Evolutionary conservation across 2,797 vertebrate genomes (phyloP), one percentile per base, ranked within the genome.

Genomic region (Thripadectes ignobilis): DNA sequence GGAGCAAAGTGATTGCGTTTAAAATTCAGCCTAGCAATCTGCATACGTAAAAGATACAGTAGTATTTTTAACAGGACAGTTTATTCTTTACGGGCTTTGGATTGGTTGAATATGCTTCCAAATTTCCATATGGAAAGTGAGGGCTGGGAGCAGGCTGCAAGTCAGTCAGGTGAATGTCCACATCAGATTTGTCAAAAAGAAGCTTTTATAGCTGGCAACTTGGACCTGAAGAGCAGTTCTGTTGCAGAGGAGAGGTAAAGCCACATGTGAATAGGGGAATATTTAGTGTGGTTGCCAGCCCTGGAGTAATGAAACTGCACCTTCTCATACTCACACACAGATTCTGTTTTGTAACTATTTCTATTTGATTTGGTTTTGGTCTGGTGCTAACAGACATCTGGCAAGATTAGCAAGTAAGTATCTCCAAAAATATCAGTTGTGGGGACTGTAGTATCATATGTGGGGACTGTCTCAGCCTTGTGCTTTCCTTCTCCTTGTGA

Each of bases 1-100:
- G 94, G 94, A 89, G 82, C 79, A 29, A 71, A 95, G 94, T 88
- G 97, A 96, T 96, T 95, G 83, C 97, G 95, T 95, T 95, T 94
- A 82, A 87, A 88, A 89, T 96, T 96, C 96, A 92, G 71, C 74
- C 84, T 94, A 48, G 83, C 79, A 78, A 92, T 95, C 92, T 96
- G 95, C 96, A 93, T 95, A 58, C 90, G 59, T 86, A 93, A 89
- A 75, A 93, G 88, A 45, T 77, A 69, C 15, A n/a, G 86, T 3
- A 54, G 78, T 71, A 11, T 89, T 91, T 96, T 91, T 92, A 27
- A 94, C 94, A 92, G 83, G 85, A 45, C 54, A 23, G 34, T 73
- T 89, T 80, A 78, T 85, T 94, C 84, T 89, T 93, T 9, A 3
- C 10, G 29, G 65, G 38, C 73, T 74, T 82, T 62, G 75, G 66